Percentiles rank a stretch among this genome's conserved stretches.
These are phyloP conservation scores for Diplolepis rosae DNA, from an alignment of 2,888 invertebrate species.

Conservation along the genomic window DNA sequence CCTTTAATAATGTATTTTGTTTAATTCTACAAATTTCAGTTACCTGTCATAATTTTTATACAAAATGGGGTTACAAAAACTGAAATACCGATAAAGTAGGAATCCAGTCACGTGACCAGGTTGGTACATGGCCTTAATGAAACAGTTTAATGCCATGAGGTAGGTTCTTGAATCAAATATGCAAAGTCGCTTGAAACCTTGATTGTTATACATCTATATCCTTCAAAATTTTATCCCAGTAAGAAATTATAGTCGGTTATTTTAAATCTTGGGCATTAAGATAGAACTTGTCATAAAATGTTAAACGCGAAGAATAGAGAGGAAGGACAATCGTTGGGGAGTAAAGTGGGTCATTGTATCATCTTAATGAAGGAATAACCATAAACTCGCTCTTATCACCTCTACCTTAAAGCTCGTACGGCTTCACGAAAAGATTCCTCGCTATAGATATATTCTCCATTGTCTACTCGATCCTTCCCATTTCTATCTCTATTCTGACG, in stretches of 20 bases:
- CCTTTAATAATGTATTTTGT: too few relatives aligned
- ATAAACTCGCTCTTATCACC: conserved; percentile 56
- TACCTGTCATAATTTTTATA: too few relatives aligned
- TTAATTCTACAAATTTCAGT: too few relatives aligned
- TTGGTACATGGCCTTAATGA: too few relatives aligned
- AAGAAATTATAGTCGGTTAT: not conserved
- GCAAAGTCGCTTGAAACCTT: too few relatives aligned
- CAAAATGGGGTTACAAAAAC: too few relatives aligned
- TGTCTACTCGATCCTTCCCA: conserved; percentile 32
- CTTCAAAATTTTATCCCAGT: not conserved
- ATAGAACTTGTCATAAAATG: not conserved
- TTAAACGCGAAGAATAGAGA: not conserved
- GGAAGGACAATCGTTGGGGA: conserved; percentile 41
- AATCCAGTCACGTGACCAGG: too few relatives aligned
- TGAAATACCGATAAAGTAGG: too few relatives aligned
- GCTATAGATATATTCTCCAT: conserved; percentile 37
- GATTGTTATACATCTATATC: too few relatives aligned
- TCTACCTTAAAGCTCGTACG: conserved; percentile 31
- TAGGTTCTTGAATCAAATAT: too few relatives aligned
- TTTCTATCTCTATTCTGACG: conserved; percentile 25
- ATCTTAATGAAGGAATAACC: conserved; percentile 61
- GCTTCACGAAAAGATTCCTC: conserved; percentile 27
- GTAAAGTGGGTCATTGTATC: conserved; percentile 53
- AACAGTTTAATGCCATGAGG: too few relatives aligned
- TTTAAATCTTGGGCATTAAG: not conserved